Evolutionary conservation across 1,140 invertebrate species (phyloP), one percentile per base, ranked within the genome.

Genomic region (Sitophilus oryzae): DNA sequence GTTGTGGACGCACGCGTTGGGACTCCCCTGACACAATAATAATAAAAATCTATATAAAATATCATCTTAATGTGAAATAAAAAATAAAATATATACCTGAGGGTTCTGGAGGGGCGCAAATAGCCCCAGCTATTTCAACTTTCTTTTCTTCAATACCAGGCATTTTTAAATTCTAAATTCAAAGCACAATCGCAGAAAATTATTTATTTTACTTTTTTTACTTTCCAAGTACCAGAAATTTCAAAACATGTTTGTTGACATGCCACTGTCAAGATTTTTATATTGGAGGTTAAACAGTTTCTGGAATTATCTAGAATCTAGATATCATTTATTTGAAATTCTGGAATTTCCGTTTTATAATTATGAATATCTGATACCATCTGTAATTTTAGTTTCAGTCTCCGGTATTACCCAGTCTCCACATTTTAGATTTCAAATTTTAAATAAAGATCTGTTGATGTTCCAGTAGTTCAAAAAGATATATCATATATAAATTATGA

Each of bases 1-100:
- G 66, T 56, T 68, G 66, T 48, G 0, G 25, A 30, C 5, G 11
- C 11, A 30, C 25, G 5, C 5, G 5, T 30, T 30, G 25, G 11
- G 25, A 30, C 11, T 30, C 25, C 25, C 25, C 5, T 30, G 25
- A 6, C 11, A 30, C 11, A 30, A 30, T 6, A 30, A 30, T 30
- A 11, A 30, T 30, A 6, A 5, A 5, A 30, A 30, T 30, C 25
- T 30, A 30, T 6, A 30, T 30, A 6, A 30, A 30, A 6, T 30
- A 30, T 6, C 11, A 30, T 30, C 25, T 30, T 30, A 11, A 11
- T 11, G 11, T 11, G 5, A 30, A 6, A 6, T 30, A 30, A 30
- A 6, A 30, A 11, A 6, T 6, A 30, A 6, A 30, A 30, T 42
- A 21, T 19, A n/a, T 9, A 42, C 40, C 19, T 18, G 15, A 9